Base-by-base conservation (phyloP, 2,888 invertebrate genomes). In the Acanthopleura granulata region DNA sequence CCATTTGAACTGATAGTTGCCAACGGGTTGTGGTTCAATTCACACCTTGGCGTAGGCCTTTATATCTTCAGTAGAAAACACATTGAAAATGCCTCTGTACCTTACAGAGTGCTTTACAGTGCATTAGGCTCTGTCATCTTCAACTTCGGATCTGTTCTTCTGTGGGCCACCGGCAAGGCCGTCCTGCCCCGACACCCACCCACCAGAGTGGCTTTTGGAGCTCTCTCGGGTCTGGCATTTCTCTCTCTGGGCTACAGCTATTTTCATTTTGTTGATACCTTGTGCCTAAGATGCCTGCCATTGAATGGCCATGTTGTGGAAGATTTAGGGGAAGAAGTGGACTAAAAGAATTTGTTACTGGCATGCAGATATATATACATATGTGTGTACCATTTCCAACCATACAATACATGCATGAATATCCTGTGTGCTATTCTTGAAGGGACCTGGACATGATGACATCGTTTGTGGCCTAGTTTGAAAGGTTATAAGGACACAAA, bases 131-230 rank as follows among this genome's bases (percentile, higher is more conserved):
- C 89, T 0, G 83, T 95, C 15, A 92, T 97, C 29, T 95, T 97
- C 92, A 96, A 96, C 80, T 93, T 97, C 87, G 97, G 97, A 18
- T 96, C 97, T 0, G 95, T 97, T 71, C 93, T 97, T 76, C 91
- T 95, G 79, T 97, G 97, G 95, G 97, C 97, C 14, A 94, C 97
- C 57, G 91, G 95, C 62, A 94, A 96, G 87, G 95, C 95, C 82
- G 92, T 95, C 57, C 91, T 97, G 70, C 95, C 95, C 0, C 93
- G 94, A 81, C 93, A 93, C 88, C 93, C 94, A 62, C 89, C 93
- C 9, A 84, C 95, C 30, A 94, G 94, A 81, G 93, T 94, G 49
- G 83, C 93, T 51, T 92, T 94, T 80, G 95, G 95, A 49, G 87
- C 95, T n/a, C 92, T 93, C 30, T 93, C 94, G 61, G 94, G 95